Evolutionary conservation across 1,140 invertebrate genomes (phyloP), one percentile per base, ranked within the genome.

Genomic region (Hormaphis cornu): DNA sequence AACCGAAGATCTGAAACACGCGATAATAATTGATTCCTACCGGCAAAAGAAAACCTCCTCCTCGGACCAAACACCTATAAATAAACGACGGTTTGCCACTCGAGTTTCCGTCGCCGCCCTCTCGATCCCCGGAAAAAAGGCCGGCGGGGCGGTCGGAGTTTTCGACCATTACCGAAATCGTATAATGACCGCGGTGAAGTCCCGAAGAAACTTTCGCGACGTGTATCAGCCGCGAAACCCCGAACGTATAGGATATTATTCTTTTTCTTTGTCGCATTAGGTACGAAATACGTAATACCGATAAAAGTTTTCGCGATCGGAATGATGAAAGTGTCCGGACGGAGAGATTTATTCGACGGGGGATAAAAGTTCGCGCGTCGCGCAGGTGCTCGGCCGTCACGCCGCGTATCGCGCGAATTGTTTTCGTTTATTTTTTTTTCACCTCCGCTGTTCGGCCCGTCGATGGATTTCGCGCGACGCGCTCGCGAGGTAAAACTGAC

Each of bases 311-410:
- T 33, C 35, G 22, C 61, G 44, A 66, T 66, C 20, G 44, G 61
- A 66, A 58, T 58, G 44, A 66, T 48, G 44, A 66, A 50, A 66
- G 61, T 66, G 61, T 66, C 61, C 42, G 40, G 50, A 66, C 42
- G 0, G 28, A 24, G n/a, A 66, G 61, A 66, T 66, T 66, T 66
- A 66, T 66, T 66, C 44, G 44, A 66, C 40, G 61, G 20, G 61
- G 61, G 40, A 66, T 66, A 66, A n/a, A 66, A 66, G 42, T 66
- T 66, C 35, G 46, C 14, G 14, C 28, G 61, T 30, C 50, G 33
- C 61, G 33, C 61, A 66, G 61, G 61, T 66, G 61, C 61, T 66
- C n/a, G n/a, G n/a, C 61, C 7, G 61, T 66, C 61, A 66, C 61
- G 61, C 50, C 44, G n/a, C n/a, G 61, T 24, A 35, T 66, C 28